Percentiles rank a stretch among this genome's conserved stretches.
phyloP scores from a whole-genome alignment of 2,113 vertebrate species.

The Pampusana beccarii region DNA sequence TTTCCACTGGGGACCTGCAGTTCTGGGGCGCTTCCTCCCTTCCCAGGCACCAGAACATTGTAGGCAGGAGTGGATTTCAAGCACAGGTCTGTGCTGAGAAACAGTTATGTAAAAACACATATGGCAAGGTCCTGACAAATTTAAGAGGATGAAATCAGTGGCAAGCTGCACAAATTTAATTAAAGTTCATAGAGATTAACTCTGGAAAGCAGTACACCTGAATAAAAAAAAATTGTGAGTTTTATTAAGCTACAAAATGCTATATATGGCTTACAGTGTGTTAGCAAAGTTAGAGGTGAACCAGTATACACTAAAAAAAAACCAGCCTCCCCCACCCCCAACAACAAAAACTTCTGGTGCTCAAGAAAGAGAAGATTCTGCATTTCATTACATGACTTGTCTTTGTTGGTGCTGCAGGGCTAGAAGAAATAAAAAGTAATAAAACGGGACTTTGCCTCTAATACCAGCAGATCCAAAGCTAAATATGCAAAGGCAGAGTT shows the following conservation, averaged over 20 bases:
- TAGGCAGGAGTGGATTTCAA: neutral
- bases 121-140: neutral
- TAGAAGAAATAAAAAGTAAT: slow-evolving; percentile 43
- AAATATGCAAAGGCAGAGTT: neutral
- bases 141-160: neutral
- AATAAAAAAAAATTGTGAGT: neutral
- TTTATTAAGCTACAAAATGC: neutral
- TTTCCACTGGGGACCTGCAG: neutral
- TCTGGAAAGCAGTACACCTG: neutral
- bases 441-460: slow-evolving; percentile 45
- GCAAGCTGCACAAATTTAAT: neutral
- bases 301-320: neutral
- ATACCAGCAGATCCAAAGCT: slow-evolving; percentile 40
- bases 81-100: neutral
- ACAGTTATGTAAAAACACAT: neutral
- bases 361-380: slow-evolving; percentile 31
- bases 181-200: neutral
- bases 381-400: slow-evolving; percentile 36
- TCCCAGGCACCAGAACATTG: neutral
- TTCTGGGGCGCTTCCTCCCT: neutral
- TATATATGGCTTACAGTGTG: neutral
- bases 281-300: neutral
- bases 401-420: slow-evolving; percentile 53
- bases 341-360: neutral
- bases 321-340: too few species aligned